phyloP scores from a whole-genome alignment of 2,888 invertebrate species.

The Synanthedon myopaeformis region DNA sequence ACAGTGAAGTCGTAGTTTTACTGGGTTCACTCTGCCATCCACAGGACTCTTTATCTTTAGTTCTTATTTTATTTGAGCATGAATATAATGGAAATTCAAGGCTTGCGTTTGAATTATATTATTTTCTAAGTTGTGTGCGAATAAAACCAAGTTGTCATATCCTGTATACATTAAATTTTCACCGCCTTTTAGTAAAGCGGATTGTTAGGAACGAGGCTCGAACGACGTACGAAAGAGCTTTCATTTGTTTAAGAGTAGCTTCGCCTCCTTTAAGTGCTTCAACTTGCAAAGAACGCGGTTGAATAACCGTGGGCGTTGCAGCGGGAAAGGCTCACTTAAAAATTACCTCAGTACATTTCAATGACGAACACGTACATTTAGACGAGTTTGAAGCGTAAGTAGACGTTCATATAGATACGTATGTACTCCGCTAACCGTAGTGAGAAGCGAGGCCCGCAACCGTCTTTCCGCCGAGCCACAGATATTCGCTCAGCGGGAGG shows the following conservation, averaged over 20 bases:
- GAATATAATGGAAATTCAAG: too few relatives aligned
- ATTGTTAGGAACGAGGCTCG: constrained; percentile 35
- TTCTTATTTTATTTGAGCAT: too few relatives aligned
- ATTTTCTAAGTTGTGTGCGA: not conserved
- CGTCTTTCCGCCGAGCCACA: constrained; percentile 14
- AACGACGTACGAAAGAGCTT: constrained; percentile 52
- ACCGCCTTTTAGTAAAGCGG: constrained; percentile 54
- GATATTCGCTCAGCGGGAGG: constrained; percentile 32
- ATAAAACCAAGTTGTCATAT: not conserved
- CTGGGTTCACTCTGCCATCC: too few relatives aligned
- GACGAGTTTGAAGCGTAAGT: constrained; percentile 31
- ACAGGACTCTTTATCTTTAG: too few relatives aligned
- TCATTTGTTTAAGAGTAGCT: constrained; percentile 64
- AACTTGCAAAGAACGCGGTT: constrained; percentile 43
- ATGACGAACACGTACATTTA: constrained; percentile 59
- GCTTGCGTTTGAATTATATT: too few relatives aligned
- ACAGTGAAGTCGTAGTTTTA: too few relatives aligned
- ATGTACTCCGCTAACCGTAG: constrained; percentile 22
- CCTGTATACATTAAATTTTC: constrained; percentile 46
- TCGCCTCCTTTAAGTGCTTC: constrained; percentile 58
- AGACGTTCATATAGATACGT: constrained; percentile 22
- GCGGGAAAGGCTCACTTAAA: constrained; percentile 60
- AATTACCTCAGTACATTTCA: constrained; percentile 58
- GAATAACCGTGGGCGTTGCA: constrained; percentile 62
- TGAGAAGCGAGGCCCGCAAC: constrained; percentile 21